Percentiles rank a stretch among this genome's conserved stretches.
phyloP scores from a whole-genome alignment of 2,888 invertebrate genomes.

The Andrena camellia region DNA sequence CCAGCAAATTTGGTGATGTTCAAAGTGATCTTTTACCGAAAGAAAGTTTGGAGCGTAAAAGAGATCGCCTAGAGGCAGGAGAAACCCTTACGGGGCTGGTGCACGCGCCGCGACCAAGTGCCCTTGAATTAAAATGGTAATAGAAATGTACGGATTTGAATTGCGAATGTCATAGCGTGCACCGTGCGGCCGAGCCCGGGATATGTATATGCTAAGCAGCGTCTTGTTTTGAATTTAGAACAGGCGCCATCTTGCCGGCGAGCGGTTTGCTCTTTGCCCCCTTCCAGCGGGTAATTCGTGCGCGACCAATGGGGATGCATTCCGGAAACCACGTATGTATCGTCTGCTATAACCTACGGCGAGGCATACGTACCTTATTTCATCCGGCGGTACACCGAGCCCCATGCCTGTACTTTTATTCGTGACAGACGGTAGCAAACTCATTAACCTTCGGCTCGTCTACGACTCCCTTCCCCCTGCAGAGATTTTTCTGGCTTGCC shows the following conservation, averaged over 20 bases:
- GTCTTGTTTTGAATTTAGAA: conserved; percentile 85
- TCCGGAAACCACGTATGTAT: conserved; percentile 71
- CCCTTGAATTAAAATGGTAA: conserved; percentile 84
- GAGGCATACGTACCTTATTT: conserved; percentile 66
- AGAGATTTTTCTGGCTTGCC: conserved; percentile 30
- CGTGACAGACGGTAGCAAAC: conserved; percentile 77
- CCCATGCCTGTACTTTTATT: conserved; percentile 65
- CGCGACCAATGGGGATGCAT: conserved; percentile 75
- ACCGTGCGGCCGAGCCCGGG: conserved; percentile 73
- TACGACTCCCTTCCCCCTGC: conserved; percentile 35
- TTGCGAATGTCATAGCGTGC: conserved; percentile 85
- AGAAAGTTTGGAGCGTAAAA: not conserved
- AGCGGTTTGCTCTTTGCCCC: conserved; percentile 83
- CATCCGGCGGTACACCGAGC: conserved; percentile 57
- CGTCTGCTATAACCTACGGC: conserved; percentile 58
- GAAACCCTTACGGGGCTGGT: conserved; percentile 38
- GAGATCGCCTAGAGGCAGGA: not conserved
- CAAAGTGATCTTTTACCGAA: too few species aligned
- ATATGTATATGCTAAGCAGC: conserved; percentile 85
- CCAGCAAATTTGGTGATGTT: too few species aligned
- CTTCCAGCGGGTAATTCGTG: conserved; percentile 80
- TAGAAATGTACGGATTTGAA: conserved; percentile 85
- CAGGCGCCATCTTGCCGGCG: conserved; percentile 84
- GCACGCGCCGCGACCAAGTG: conserved; percentile 69
- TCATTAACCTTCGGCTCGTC: conserved; percentile 72